phyloP scores from a whole-genome alignment of 2,797 vertebrate genomes.

The Limnodromus scolopaceus region DNA sequence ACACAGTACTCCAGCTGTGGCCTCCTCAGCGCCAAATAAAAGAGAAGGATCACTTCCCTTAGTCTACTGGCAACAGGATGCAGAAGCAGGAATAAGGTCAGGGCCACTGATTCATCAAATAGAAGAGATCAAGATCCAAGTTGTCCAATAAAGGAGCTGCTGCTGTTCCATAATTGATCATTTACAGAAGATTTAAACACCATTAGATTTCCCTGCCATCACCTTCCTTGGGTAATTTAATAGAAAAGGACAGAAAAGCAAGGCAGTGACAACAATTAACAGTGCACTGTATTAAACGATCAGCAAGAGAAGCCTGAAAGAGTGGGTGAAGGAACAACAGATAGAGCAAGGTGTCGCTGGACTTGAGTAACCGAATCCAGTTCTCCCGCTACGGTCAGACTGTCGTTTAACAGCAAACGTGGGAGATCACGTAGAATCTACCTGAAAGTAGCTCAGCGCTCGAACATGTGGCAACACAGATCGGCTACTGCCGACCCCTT shows the following conservation, averaged over 20 bases:
- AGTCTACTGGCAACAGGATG: background rate
- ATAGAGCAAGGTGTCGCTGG: background rate
- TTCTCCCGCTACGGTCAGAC: background rate
- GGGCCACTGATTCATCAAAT: background rate
- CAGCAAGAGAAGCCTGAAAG: background rate
- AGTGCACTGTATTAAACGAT: background rate
- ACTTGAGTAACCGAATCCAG: background rate
- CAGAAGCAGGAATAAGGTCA: background rate
- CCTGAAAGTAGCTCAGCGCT: background rate
- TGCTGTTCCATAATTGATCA: background rate
- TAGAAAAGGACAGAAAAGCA: background rate
- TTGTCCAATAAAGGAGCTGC: background rate
- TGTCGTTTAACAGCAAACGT: background rate
- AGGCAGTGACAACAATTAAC: background rate
- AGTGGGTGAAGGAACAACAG: background rate
- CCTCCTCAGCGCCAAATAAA: background rate
- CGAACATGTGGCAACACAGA: accelerated
- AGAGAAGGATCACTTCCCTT: background rate
- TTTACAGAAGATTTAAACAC: background rate
- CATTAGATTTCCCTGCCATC: background rate
- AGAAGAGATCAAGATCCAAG: background rate
- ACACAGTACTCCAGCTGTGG: background rate
- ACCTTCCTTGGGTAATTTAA: background rate
- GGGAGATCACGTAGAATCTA: background rate
- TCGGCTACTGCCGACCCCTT: background rate